Conservation (phyloP, 2,113 vertebrate species). For the Pteropus alecto region DNA sequence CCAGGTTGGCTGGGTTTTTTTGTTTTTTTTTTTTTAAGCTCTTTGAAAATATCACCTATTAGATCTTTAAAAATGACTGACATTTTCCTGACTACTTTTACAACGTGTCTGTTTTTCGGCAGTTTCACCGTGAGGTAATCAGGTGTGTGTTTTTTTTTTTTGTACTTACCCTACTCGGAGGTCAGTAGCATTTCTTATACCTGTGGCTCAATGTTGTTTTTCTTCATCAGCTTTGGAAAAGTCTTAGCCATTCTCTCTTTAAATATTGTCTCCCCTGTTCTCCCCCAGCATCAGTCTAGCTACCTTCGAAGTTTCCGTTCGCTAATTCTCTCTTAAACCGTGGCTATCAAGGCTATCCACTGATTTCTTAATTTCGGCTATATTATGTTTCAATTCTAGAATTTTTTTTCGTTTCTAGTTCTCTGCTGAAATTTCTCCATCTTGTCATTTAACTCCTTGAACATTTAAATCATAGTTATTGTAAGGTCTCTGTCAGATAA, state of each 20-base stretch:
- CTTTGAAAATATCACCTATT: not conserved
- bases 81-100: not conserved
- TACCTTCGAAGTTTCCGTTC: not conserved
- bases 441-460: not conserved
- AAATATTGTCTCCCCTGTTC: not conserved
- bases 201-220: not conserved
- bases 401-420: not conserved
- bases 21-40: not conserved
- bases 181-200: not conserved
- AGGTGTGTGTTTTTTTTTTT: not conserved
- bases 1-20: not conserved
- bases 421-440: not conserved
- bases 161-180: not conserved
- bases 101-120: not conserved
- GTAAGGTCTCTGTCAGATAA: not conserved
- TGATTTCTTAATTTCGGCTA: not conserved
- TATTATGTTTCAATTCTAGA: not conserved
- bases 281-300: not conserved
- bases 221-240: not conserved
- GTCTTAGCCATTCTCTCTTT: not conserved
- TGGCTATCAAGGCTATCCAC: not conserved
- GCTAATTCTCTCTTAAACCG: not conserved
- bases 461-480: not conserved
- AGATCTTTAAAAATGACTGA: not conserved
- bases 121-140: not conserved